These are phyloP conservation scores for Hydractinia symbiolongicarpus DNA, from an alignment of 30 jellyfish, hydroid and myxozoan species.

Conservation along the genomic window DNA sequence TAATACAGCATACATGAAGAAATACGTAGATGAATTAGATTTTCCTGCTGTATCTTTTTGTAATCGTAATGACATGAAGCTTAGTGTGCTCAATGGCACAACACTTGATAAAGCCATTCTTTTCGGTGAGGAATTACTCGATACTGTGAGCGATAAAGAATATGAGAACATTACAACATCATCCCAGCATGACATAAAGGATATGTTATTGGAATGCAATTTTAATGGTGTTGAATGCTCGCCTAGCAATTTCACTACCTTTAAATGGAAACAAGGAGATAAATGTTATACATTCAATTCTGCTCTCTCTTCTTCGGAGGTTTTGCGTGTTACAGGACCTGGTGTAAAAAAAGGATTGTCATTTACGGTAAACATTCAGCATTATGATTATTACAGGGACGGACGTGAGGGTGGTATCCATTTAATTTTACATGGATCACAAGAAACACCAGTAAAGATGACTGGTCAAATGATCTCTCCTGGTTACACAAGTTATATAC, in stretches of 20 bases:
- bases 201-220: conserved; percentile 65
- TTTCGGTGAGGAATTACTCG: conserved; percentile 8
- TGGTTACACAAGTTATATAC: conserved; percentile 66
- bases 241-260: conserved; percentile 42
- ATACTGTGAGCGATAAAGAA: conserved; percentile 46
- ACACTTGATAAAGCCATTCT: conserved; percentile 48
- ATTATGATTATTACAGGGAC: conserved; percentile 73
- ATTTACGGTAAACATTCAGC: conserved; percentile 62
- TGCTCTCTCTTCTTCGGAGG: conserved; percentile 37
- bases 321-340: conserved; percentile 40
- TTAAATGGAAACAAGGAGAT: conserved; percentile 74
- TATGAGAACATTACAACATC: conserved; percentile 37
- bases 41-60: conserved; percentile 94
- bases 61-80: conserved; percentile 65
- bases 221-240: conserved; percentile 63
- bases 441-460: conserved; percentile 82
- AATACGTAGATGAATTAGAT: conserved; percentile 28
- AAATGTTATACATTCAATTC: conserved; percentile 81
- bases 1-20: conserved; percentile 58
- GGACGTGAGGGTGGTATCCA: conserved; percentile 38
- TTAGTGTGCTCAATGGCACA: conserved; percentile 65
- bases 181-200: conserved; percentile 58
- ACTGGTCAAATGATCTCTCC: conserved; percentile 68
- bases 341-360: conserved; percentile 58
- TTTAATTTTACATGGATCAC: conserved; percentile 77